Evolutionary conservation across 2,888 invertebrate species (phyloP).

Genomic region (Drosophila suboccidentalis): DNA sequence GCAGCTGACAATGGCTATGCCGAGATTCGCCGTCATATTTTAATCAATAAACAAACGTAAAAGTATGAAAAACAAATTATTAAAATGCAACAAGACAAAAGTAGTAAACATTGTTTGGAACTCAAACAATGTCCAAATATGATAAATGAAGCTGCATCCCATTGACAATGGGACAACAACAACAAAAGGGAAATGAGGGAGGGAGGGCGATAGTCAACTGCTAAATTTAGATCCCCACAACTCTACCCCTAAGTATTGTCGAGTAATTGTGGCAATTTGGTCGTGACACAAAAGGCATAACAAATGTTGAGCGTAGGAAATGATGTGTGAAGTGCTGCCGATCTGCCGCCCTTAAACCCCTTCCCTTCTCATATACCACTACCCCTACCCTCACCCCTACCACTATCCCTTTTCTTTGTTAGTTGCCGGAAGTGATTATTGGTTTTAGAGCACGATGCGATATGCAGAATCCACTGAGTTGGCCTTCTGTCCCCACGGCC

Average conservation of each 20-base stretch:
- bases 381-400: not conserved
- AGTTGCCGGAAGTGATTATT: constrained; percentile 70
- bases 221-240: constrained; percentile 58
- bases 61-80: constrained; percentile 83
- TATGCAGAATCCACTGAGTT: constrained; percentile 3
- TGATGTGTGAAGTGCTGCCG: constrained; percentile 69
- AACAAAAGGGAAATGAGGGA: constrained; percentile 1
- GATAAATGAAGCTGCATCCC: constrained; percentile 63
- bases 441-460: constrained; percentile 53
- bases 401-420: not conserved
- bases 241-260: constrained; percentile 28
- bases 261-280: constrained; percentile 75
- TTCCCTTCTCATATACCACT: too few species aligned
- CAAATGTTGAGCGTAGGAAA: constrained; percentile 70
- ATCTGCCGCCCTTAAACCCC: constrained; percentile 23
- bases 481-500: not conserved
- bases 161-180: constrained; percentile 36
- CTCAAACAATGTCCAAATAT: constrained; percentile 66
- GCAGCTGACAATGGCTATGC: constrained; percentile 40
- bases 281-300: constrained; percentile 72
- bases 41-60: constrained; percentile 81
- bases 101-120: constrained; percentile 34
- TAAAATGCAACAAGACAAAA: constrained; percentile 69
- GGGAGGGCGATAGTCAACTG: constrained; percentile 1
- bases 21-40: constrained; percentile 56